Percentiles rank a stretch among this genome's conserved stretches.
Evolutionary conservation across 2,113 vertebrate genomes (phyloP).

Genomic region (Chinchilla lanigera): DNA sequence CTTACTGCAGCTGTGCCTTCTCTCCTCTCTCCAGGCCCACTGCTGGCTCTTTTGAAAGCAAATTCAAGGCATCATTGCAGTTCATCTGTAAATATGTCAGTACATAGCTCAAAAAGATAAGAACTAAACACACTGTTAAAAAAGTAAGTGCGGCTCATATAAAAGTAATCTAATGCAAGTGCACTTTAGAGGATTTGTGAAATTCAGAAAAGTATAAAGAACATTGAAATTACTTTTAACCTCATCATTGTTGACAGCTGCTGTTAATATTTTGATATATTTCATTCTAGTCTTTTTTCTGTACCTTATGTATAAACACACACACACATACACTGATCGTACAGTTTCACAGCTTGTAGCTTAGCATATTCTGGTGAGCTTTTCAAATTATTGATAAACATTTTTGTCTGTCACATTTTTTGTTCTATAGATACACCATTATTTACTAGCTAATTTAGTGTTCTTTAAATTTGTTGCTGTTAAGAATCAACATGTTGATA

Average conservation of each 20-base stretch:
- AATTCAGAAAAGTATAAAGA: background rate
- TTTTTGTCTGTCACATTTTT: background rate
- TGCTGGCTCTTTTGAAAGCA: background rate
- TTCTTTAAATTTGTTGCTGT: background rate
- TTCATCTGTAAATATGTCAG: background rate
- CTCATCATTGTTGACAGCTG: background rate
- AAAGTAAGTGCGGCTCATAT: background rate
- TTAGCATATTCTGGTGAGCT: background rate
- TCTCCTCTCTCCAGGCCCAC: background rate
- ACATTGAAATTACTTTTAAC: background rate
- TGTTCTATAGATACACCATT: background rate
- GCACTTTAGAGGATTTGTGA: background rate
- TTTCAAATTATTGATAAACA: background rate
- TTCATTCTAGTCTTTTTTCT: background rate
- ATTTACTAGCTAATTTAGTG: background rate
- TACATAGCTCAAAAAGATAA: background rate
- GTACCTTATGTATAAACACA: background rate
- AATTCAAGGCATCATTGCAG: background rate
- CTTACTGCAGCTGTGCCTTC: background rate
- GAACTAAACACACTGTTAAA: background rate
- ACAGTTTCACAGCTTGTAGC: background rate
- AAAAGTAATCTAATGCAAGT: background rate
- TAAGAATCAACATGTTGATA: background rate
- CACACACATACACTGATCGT: background rate
- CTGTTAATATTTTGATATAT: background rate